These are phyloP conservation scores for Tor tambroides DNA, from an alignment of 2,113 vertebrate species.

Conservation along the genomic window DNA sequence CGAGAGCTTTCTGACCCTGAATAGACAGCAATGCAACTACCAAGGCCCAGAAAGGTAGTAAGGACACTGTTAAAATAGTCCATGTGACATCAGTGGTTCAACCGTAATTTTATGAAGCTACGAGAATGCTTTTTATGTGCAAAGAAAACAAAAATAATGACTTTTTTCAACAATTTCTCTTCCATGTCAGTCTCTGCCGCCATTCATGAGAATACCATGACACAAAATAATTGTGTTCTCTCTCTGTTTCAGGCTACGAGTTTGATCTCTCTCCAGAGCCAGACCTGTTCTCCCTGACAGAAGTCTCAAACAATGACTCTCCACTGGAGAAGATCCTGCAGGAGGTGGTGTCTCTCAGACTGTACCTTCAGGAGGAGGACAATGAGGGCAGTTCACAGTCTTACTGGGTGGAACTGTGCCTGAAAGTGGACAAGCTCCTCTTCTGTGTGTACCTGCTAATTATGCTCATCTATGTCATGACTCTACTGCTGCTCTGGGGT, in stretches of 20 bases:
- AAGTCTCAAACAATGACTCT: constrained; percentile 60
- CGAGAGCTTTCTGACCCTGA: too few species aligned
- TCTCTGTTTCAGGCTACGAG: constrained; percentile 65
- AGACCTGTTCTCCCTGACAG: constrained; percentile 72
- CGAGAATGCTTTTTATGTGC: too few species aligned
- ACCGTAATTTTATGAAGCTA: too few species aligned
- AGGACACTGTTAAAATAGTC: too few species aligned
- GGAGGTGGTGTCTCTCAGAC: constrained; percentile 76
- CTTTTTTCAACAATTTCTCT: too few species aligned
- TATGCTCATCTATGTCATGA: constrained; percentile 74
- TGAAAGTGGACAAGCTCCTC: constrained; percentile 79
- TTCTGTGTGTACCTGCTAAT: constrained; percentile 80
- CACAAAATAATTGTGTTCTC: neutral
- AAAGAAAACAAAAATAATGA: too few species aligned
- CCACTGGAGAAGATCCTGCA: constrained; percentile 76
- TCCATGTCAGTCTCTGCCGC: too few species aligned
- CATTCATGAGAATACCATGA: too few species aligned
- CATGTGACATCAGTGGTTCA: too few species aligned
- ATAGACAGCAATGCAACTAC: too few species aligned
- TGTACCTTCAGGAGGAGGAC: constrained; percentile 73
- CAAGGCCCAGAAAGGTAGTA: too few species aligned
- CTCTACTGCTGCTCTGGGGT: constrained; percentile 81
- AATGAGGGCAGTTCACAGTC: constrained; percentile 63
- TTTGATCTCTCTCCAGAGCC: constrained; percentile 71
- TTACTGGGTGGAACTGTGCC: constrained; percentile 79